Percentiles rank a stretch among this genome's conserved stretches.
phyloP scores from a whole-genome alignment of 37 sponge, comb jelly and placozoan species.

The Aplysina aerophoba region DNA sequence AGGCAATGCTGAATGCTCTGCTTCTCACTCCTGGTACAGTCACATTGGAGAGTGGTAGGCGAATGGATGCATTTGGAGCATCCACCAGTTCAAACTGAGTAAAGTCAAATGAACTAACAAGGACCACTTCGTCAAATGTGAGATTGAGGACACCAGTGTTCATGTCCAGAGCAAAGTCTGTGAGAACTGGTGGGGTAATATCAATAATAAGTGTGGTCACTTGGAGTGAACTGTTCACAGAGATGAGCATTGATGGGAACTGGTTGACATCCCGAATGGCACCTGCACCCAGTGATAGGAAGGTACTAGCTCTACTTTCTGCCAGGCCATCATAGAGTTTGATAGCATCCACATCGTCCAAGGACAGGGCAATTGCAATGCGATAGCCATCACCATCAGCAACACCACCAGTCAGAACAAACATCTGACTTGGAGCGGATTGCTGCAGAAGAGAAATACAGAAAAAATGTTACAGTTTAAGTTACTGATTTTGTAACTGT shows the following conservation, averaged over 20 bases:
- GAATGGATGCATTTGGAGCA: conserved; percentile 5
- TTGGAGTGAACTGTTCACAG: conserved; percentile 39
- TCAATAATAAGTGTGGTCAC: conserved; percentile 62
- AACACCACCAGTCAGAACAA: background rate
- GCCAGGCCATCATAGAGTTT: conserved; percentile 56
- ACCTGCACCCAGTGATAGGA: conserved; percentile 48
- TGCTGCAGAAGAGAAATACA: background rate
- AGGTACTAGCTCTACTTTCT: conserved; percentile 53
- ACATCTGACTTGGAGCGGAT: background rate
- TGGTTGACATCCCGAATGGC: conserved; percentile 62
- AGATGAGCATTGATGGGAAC: conserved; percentile 35
- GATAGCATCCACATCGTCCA: conserved; percentile 67
- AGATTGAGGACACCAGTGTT: conserved; percentile 59
- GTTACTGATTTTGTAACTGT: conserved; percentile 30
- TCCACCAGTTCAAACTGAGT: conserved; percentile 72
- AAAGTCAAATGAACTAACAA: conserved; percentile 42
- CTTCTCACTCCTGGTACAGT: conserved; percentile 27
- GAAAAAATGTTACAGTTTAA: conserved; percentile 4
- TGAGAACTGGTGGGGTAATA: conserved; percentile 58
- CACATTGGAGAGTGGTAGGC: background rate
- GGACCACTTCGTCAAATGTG: conserved; percentile 79
- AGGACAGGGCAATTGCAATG: conserved; percentile 54
- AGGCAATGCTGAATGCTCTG: conserved; percentile 30
- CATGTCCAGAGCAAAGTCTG: conserved; percentile 70
- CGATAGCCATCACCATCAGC: conserved; percentile 31